Conservation (phyloP, 1,140 invertebrate species). For the Drosophila cardini region DNA sequence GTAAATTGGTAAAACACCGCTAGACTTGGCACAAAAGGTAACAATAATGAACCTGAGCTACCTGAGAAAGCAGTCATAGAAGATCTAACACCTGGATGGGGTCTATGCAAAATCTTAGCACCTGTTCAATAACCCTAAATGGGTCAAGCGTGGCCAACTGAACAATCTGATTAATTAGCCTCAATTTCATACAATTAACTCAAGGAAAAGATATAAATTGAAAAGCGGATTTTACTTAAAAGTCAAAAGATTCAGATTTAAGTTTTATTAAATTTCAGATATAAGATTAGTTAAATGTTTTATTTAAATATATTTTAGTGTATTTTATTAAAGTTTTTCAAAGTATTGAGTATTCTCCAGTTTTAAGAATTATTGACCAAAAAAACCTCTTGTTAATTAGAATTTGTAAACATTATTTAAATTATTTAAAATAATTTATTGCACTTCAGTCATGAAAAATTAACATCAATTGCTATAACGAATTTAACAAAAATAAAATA, state of each 20-base stretch:
- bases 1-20: constrained; percentile 39
- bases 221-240: not conserved
- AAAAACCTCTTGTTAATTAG: not conserved
- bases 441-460: constrained; percentile 25
- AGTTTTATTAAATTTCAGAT: too few species aligned
- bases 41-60: constrained; percentile 28
- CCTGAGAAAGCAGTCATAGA: constrained; percentile 11
- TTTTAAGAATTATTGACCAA: too few species aligned
- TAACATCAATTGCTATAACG: constrained; percentile 18
- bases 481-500: constrained; percentile 13
- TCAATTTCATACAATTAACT: not conserved
- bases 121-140: constrained; percentile 30
- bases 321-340: too few species aligned
- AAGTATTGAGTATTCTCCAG: too few species aligned
- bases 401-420: constrained; percentile 1
- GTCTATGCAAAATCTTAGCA: constrained; percentile 17
- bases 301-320: too few species aligned
- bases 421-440: constrained; percentile 22
- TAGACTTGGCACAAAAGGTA: constrained; percentile 17
- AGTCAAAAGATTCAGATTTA: not conserved
- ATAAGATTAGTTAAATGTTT: too few species aligned
- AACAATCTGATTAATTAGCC: constrained; percentile 20
- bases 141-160: constrained; percentile 37
- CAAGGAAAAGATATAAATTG: not conserved
- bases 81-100: constrained; percentile 2